Evolutionary conservation across 2,888 invertebrate genomes (phyloP), one percentile per base, ranked within the genome.

Genomic region (Athripsodes cinereus): DNA sequence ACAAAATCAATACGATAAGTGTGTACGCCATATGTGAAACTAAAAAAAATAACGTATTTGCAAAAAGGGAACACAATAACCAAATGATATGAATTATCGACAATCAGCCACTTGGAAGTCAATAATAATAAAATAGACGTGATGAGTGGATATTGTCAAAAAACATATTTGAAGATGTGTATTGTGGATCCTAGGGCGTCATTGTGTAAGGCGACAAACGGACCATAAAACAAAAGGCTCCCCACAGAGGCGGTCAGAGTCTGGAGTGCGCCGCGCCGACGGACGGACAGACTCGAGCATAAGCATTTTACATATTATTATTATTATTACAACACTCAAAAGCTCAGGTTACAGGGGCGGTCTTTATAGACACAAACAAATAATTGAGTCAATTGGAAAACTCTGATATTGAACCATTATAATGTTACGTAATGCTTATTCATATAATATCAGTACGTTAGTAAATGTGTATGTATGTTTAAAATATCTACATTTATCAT

Each of bases 161-260:
- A 40, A 40, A 13, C 13, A 13, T 40, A 40, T 5, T n/a, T 40
- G 16, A 8, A 3, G 40, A 40, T n/a, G 40, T 8, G 26, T 26
- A 10, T 3, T 6, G 26, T 40, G 40, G 13, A 40, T 13, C 16
- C n/a, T n/a, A 13, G 40, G 40, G n/a, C 40, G 40, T 40, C 16
- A 40, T 40, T 40, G 40, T 40, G 10, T 18, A 18, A 76, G 76
- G 78, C 77, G 78, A 78, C 78, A 77, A 78, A 74, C 76, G 75
- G 75, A 73, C 76, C 76, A 76, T 78, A 78, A 78, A 76, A 78
- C 78, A 78, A 78, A 78, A 77, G 77, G 19, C 53, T 57, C 60
- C 57, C 56, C 57, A 22, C 50, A 26, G 46, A 31, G 52, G 26
- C 50, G 54, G 48, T 31, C 21, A 50, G 47, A 13, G 40, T n/a